Percentiles rank a stretch among this genome's conserved stretches.
phyloP scores from a whole-genome alignment of 2,797 vertebrate species.

The Sebastolobus alascanus region DNA sequence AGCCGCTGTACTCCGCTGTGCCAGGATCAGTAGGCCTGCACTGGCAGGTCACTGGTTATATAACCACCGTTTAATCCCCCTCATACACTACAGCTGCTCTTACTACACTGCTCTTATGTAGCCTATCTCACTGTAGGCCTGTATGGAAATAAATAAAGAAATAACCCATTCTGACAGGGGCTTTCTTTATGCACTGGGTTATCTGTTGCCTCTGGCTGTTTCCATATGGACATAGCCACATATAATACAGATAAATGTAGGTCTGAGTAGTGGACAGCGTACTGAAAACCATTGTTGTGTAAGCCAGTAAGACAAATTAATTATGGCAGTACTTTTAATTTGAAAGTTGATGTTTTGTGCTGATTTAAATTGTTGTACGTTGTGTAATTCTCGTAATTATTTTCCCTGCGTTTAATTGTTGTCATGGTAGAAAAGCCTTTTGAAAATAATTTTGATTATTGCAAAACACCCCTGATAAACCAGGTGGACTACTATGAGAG shows the following conservation, averaged over 20 bases:
- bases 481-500: not conserved
- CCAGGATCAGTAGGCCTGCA: constrained; percentile 74
- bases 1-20: constrained; percentile 66
- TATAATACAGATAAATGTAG: constrained; percentile 15
- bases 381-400: not conserved
- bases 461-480: not conserved
- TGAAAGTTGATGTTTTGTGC: not conserved
- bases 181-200: constrained; percentile 7
- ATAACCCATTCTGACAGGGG: not conserved
- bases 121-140: constrained; percentile 1
- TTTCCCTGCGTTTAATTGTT: not conserved
- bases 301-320: not conserved
- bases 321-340: not conserved
- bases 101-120: constrained; percentile 56
- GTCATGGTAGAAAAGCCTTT: not conserved
- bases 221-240: constrained; percentile 16
- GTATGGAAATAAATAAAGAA: constrained; percentile 27
- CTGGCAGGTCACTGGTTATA: constrained; percentile 77
- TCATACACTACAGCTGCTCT: constrained; percentile 58
- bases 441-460: not conserved
- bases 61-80: constrained; percentile 75
- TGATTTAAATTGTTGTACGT: not conserved
- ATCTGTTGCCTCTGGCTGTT: constrained; percentile 24
- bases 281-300: constrained; percentile 4
- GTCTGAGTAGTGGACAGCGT: constrained; percentile 38